Percentiles rank a stretch among this genome's conserved stretches.
These are phyloP conservation scores for Amphilophus citrinellus DNA, from an alignment of 2,113 vertebrate species.

Conservation along the genomic window DNA sequence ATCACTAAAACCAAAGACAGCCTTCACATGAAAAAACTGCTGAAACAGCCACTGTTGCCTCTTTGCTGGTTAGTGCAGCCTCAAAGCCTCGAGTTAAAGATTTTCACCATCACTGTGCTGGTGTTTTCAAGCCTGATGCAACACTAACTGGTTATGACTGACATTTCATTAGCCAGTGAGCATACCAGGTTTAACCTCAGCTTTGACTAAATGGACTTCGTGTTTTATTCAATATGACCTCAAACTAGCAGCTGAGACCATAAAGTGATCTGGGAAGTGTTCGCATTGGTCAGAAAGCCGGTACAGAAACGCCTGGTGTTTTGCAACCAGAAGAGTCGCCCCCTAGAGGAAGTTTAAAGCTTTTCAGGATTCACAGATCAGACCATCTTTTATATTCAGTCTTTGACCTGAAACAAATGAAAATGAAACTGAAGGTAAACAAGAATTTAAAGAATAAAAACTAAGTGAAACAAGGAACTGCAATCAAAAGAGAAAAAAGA, in stretches of 20 bases:
- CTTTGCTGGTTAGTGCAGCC: background rate
- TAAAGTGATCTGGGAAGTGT: background rate
- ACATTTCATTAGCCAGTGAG: background rate
- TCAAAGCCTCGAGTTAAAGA: accelerated
- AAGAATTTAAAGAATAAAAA: too few species aligned
- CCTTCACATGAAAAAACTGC: background rate
- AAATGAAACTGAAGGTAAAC: background rate
- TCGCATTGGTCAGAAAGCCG: too few species aligned
- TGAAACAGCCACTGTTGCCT: background rate
- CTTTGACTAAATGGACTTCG: background rate
- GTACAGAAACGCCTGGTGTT: too few species aligned
- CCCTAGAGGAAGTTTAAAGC: background rate
- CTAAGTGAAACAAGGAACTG: too few species aligned
- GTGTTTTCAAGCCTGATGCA: background rate
- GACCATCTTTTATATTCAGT: background rate
- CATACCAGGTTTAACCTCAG: background rate
- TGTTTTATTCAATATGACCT: background rate
- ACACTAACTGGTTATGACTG: background rate
- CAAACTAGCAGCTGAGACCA: background rate
- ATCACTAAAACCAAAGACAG: background rate
- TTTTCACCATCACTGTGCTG: background rate
- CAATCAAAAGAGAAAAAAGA: too few species aligned
- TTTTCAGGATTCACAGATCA: background rate
- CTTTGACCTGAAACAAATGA: background rate
- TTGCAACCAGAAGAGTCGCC: too few species aligned